phyloP scores from a whole-genome alignment of 1,140 invertebrate species.

The Caenorhabditis inopinata region DNA sequence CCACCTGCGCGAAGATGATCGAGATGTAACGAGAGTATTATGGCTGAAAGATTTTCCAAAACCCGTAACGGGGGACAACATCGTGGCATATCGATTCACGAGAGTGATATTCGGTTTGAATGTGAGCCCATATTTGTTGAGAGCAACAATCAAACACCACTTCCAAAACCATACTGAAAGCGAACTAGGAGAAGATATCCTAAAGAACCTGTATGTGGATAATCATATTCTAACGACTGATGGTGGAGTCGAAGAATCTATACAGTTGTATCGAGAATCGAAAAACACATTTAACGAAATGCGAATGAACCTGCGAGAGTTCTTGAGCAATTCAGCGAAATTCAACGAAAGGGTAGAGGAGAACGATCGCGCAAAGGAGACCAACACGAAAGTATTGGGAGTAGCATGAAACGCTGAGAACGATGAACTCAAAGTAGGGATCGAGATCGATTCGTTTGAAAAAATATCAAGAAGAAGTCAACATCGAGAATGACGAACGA shows the following conservation, averaged over 20 bases:
- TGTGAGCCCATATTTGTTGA: conserved; percentile 34
- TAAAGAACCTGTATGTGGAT: conserved; percentile 39
- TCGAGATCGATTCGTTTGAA: not conserved
- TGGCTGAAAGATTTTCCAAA: conserved; percentile 49
- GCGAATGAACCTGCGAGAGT: conserved; percentile 45
- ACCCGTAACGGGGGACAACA: conserved; percentile 36
- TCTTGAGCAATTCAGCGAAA: not conserved
- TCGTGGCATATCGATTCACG: conserved; percentile 35
- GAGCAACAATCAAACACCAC: conserved; percentile 45
- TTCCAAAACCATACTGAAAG: not conserved
- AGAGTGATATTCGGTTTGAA: conserved; percentile 46
- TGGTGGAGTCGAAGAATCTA: not conserved
- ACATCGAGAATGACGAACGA: too few relatives aligned
- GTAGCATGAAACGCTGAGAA: not conserved
- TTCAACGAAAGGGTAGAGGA: not conserved
- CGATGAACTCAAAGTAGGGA: not conserved
- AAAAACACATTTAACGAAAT: conserved; percentile 27
- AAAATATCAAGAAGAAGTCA: not conserved
- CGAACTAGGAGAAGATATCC: not conserved
- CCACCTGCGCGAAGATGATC: too few relatives aligned
- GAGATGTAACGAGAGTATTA: conserved; percentile 47
- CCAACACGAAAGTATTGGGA: not conserved
- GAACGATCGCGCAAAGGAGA: not conserved
- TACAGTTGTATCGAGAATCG: not conserved
- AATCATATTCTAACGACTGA: conserved; percentile 29